A percentile compares a stretch with the other conserved stretches of the same genome.
Evolutionary conservation across 2,113 vertebrate genomes (phyloP).

Genomic region (Platysteira castanea): DNA sequence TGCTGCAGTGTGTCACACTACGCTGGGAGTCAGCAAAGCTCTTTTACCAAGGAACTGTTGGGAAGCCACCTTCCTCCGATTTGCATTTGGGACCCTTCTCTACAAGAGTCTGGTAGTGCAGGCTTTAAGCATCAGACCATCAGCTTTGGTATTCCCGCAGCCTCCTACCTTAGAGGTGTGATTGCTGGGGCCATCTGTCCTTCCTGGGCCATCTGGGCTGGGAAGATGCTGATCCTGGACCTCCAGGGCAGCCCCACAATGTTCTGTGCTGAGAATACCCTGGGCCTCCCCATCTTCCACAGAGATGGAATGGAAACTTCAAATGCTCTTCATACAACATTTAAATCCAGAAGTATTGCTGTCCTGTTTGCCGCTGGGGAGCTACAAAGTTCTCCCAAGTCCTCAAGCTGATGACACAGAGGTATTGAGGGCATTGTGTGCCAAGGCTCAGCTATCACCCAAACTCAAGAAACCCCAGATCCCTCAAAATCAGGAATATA

Average conservation of each 20-base stretch:
- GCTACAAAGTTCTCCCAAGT: neutral
- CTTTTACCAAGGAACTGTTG: fast-evolving
- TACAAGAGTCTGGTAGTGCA: neutral
- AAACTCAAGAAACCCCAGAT: fast-evolving
- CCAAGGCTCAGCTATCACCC: neutral
- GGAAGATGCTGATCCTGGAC: neutral
- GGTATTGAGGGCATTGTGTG: fast-evolving
- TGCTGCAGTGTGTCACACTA: neutral
- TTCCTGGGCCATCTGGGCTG: neutral
- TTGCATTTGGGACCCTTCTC: neutral
- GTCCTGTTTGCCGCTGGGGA: neutral
- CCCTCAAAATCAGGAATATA: neutral
- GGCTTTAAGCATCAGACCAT: fast-evolving
- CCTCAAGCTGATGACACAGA: neutral
- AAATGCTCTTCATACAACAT: neutral
- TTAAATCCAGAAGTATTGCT: neutral
- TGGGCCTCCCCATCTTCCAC: neutral
- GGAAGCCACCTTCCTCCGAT: neutral
- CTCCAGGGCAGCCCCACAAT: neutral
- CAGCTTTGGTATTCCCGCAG: neutral
- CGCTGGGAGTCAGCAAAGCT: neutral
- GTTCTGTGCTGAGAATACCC: neutral
- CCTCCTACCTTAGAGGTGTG: neutral
- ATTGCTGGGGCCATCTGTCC: neutral
- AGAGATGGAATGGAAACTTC: fast-evolving